Evolutionary conservation across 2,113 vertebrate genomes (phyloP).

Genomic region (Heliornis fulica): DNA sequence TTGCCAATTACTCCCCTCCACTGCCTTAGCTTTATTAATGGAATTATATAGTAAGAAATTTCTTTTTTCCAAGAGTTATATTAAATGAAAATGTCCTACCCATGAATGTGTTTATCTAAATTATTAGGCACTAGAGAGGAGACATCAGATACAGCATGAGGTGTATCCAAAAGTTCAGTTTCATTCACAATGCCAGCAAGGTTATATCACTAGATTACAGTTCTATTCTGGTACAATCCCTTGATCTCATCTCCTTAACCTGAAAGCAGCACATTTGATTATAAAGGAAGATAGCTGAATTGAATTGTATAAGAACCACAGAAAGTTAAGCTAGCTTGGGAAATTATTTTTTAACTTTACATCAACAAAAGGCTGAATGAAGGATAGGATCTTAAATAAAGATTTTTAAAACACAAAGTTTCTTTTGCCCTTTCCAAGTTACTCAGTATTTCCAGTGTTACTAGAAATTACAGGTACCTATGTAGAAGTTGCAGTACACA

Average conservation of each 20-base stretch:
- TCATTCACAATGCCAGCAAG: background rate
- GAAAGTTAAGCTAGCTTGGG: background rate
- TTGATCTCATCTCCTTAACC: background rate
- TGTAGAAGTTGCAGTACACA: background rate
- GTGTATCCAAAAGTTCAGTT: background rate
- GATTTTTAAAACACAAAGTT: background rate
- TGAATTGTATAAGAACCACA: background rate
- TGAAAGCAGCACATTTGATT: constrained; percentile 20
- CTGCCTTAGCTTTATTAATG: background rate
- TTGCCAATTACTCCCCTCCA: background rate
- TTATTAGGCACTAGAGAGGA: background rate
- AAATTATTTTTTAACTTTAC: background rate
- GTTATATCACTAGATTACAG: constrained; percentile 4
- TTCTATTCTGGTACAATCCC: constrained; percentile 23
- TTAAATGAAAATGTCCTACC: background rate
- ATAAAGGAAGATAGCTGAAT: background rate
- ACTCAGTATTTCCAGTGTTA: background rate
- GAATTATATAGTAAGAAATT: background rate
- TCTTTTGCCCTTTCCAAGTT: background rate
- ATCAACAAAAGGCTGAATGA: background rate
- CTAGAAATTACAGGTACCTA: background rate
- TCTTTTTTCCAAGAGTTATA: background rate
- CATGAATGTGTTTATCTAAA: background rate
- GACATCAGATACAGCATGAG: background rate
- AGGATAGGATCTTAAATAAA: background rate